Evolutionary conservation across 2,888 invertebrate genomes (phyloP), one percentile per base, ranked within the genome.

Genomic region (Cheilosia variabilis): DNA sequence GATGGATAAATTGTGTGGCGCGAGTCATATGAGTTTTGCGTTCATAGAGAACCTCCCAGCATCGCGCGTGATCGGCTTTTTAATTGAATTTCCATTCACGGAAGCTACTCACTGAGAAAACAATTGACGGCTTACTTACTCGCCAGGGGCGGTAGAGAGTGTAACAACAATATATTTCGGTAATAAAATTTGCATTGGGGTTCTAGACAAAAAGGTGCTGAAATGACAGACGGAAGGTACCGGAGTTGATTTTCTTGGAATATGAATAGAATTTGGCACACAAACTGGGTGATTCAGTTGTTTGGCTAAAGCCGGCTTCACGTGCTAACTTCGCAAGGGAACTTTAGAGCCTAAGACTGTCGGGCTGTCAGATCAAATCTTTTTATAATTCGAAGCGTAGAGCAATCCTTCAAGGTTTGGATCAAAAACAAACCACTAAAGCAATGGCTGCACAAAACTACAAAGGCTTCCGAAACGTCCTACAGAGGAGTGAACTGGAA

Each of bases 61-160:
- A 53, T n/a, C n/a, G 7, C 34, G 43, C 55, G 72, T 31, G 31
- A 31, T 77, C 60, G 41, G 53, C 60, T n/a, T 7, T 52, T 78
- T 62, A 73, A 79, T 79, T 69, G 31, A 43, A 17, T 27, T 50
- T 50, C 43, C 55, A 60, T 71, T 79, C 41, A 73, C 10, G 47
- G 52, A 47, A 62, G 47, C n/a, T 62, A 22, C 19, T 79, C 15
- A 72, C 50, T 68, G 22, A 41, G 62, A 31, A 71, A 71, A 57
- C 24, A 62, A 62, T 62, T 72, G 55, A 27, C 66, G n/a, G 17
- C 17, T 58, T 77, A 41, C 19, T 47, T 52, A n/a, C 4, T 15
- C n/a, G 17, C 4, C n/a, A 19, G 24, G n/a, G 15, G 34, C n/a
- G 37, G 19, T 4, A 24, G 3, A 10, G 62, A 57, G 47, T n/a